Conservation (phyloP, 2,113 vertebrate species). For the Datnioides undecimradiatus region DNA sequence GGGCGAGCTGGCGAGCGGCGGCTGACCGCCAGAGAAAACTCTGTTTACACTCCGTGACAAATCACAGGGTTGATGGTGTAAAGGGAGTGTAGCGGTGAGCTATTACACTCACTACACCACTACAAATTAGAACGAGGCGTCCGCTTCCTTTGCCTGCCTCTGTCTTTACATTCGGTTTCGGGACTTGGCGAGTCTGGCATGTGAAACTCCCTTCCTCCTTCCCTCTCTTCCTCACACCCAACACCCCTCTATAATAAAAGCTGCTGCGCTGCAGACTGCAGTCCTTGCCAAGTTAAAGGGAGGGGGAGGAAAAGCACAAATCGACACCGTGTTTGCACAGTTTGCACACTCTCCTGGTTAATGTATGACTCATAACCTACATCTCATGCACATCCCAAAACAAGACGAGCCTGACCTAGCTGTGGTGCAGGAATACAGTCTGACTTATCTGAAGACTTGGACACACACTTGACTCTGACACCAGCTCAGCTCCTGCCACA, state of each 20-base stretch:
- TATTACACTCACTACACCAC: constrained; percentile 56
- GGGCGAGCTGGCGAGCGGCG: constrained; percentile 45
- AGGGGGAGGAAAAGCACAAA: constrained; percentile 34
- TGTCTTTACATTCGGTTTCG: constrained; percentile 60
- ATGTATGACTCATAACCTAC: background rate
- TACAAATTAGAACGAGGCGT: constrained; percentile 47
- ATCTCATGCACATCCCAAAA: constrained; percentile 4
- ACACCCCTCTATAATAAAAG: constrained; percentile 57
- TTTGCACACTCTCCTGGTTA: constrained; percentile 12
- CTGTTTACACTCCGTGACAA: constrained; percentile 63
- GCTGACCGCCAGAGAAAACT: constrained; percentile 60
- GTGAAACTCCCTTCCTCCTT: constrained; percentile 65
- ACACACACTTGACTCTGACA: constrained; percentile 44
- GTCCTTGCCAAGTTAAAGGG: constrained; percentile 45
- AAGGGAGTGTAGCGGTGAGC: constrained; percentile 53
- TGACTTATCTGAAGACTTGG: constrained; percentile 19
- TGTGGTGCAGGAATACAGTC: background rate
- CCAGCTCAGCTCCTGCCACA: constrained; percentile 4
- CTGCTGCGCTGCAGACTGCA: constrained; percentile 32
- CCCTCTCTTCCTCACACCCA: constrained; percentile 59
- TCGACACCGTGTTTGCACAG: constrained; percentile 8
- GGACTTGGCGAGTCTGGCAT: constrained; percentile 44
- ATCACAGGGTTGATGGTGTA: constrained; percentile 65
- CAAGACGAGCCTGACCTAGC: background rate
- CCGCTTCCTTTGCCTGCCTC: constrained; percentile 48